Percentiles rank a stretch among this genome's conserved stretches.
Conservation (phyloP, 2,797 vertebrate genomes). For the Setipinna tenuifilis region DNA sequence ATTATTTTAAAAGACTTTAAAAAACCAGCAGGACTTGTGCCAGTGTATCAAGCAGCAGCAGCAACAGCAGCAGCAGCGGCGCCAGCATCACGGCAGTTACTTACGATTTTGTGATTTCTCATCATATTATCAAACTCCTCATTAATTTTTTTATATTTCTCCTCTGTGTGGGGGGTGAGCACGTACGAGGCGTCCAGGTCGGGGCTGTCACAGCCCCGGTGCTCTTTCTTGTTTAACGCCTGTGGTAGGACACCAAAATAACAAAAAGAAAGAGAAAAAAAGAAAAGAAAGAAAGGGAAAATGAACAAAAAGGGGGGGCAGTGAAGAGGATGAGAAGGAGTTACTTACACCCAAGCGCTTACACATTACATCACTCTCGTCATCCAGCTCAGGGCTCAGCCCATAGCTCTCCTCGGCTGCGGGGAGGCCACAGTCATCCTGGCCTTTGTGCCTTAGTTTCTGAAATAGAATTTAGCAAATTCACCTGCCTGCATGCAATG, state of each 20-base stretch:
- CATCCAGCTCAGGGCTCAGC: constrained; percentile 86
- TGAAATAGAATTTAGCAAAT: constrained; percentile 83
- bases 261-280: constrained; percentile 54
- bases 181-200: constrained; percentile 89
- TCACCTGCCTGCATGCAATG: constrained; percentile 36
- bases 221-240: constrained; percentile 98
- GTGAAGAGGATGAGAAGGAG: constrained; percentile 55
- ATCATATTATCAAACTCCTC: constrained; percentile 99
- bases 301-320: constrained; percentile 75
- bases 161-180: constrained; percentile 93
- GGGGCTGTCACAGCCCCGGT: constrained; percentile 94
- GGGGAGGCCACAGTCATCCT: constrained; percentile 88
- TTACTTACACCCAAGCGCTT: constrained; percentile 87
- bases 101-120: constrained; percentile 95
- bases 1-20: not conserved
- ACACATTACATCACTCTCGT: constrained; percentile 91
- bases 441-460: constrained; percentile 90
- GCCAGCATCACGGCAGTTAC: constrained; percentile 24
- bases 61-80: not conserved
- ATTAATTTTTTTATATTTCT: constrained; percentile 99
- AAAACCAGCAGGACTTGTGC: not conserved
- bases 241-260: constrained; percentile 73
- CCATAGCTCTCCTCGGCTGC: constrained; percentile 87
- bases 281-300: constrained; percentile 79
- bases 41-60: constrained; percentile 5